Evolutionary conservation across 2,797 vertebrate species (phyloP).

Genomic region (Etheostoma perlongum): DNA sequence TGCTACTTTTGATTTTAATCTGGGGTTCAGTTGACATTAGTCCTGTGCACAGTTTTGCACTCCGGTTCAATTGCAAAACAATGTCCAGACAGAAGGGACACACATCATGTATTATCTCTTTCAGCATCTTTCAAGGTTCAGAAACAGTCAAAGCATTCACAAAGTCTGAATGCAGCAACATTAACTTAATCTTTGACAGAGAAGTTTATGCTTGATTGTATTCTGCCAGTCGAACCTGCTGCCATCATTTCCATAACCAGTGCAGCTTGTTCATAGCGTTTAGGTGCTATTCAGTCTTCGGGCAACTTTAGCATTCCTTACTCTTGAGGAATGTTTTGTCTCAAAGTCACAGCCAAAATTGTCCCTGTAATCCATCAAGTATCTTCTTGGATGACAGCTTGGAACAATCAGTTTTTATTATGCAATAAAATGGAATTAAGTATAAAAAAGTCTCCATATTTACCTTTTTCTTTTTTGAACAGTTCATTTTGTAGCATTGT

Average conservation of each 20-base stretch:
- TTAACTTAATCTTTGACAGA: conserved; percentile 34
- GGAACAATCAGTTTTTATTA: conserved; percentile 11
- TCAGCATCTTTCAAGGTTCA: neutral
- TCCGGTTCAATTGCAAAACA: neutral
- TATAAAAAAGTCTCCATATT: neutral
- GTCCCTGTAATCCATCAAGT: conserved; percentile 16
- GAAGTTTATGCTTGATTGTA: conserved; percentile 35
- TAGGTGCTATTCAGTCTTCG: conserved; percentile 60
- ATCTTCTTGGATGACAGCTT: conserved; percentile 22
- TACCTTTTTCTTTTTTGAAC: neutral
- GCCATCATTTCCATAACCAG: conserved; percentile 62
- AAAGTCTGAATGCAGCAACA: conserved; percentile 6
- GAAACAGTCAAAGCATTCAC: neutral
- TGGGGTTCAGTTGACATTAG: neutral
- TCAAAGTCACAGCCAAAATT: conserved; percentile 10
- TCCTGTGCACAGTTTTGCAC: neutral
- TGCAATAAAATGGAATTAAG: neutral
- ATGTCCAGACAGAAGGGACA: neutral
- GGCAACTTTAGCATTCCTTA: conserved; percentile 62
- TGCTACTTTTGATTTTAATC: neutral
- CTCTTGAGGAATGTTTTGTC: conserved; percentile 65
- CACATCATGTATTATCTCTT: neutral
- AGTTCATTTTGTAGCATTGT: neutral
- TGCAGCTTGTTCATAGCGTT: conserved; percentile 61
- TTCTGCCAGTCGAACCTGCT: conserved; percentile 47